Conservation (phyloP, 2,797 vertebrate genomes). For the Trematomus bernacchii region DNA sequence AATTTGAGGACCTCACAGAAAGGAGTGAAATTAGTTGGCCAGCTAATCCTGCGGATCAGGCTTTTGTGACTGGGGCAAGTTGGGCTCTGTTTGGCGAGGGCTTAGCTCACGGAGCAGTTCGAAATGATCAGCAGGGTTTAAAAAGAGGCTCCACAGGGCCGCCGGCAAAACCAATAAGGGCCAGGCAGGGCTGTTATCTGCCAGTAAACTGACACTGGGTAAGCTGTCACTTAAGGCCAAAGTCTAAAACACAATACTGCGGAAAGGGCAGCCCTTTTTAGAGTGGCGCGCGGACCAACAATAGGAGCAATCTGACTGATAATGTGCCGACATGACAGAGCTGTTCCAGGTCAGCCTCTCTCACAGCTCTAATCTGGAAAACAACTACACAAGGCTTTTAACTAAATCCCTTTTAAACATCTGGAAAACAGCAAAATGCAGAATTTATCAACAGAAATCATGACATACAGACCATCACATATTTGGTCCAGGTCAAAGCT, state of each 20-base stretch:
- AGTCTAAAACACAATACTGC: slow-evolving; percentile 74
- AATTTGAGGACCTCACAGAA: slow-evolving; percentile 89
- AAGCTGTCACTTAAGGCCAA: slow-evolving; percentile 78
- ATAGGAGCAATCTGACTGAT: slow-evolving; percentile 72
- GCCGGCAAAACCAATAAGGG: slow-evolving; percentile 81
- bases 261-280: slow-evolving; percentile 70
- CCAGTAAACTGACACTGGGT: slow-evolving; percentile 83
- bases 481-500: neutral
- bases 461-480: neutral
- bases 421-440: neutral
- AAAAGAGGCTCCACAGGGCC: slow-evolving; percentile 80
- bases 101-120: slow-evolving; percentile 85
- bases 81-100: slow-evolving; percentile 87
- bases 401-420: slow-evolving; percentile 30
- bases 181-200: slow-evolving; percentile 78
- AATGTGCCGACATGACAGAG: slow-evolving; percentile 66
- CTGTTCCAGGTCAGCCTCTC: slow-evolving; percentile 56
- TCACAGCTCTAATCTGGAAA: slow-evolving; percentile 35
- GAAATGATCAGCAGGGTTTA: slow-evolving; percentile 85
- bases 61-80: slow-evolving; percentile 86
- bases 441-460: neutral
- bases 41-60: slow-evolving; percentile 87
- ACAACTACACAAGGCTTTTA: slow-evolving; percentile 31
- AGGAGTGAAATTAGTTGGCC: slow-evolving; percentile 86
- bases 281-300: slow-evolving; percentile 58